Percentiles rank a stretch among this genome's conserved stretches.
Evolutionary conservation across 2,113 vertebrate genomes (phyloP).

Genomic region (Platycercus adscitus): DNA sequence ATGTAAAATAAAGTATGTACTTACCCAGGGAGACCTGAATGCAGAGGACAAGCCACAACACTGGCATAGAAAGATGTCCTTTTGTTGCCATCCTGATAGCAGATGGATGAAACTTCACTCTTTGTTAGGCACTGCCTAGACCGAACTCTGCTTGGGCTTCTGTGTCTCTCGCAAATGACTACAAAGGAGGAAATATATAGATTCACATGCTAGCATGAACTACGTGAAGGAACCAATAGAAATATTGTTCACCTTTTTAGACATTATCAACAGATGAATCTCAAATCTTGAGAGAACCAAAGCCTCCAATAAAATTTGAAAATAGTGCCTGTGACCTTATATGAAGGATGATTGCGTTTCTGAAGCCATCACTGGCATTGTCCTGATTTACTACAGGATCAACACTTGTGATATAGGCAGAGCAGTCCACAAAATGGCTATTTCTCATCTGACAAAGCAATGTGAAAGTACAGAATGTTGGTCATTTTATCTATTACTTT

Average conservation of each 20-base stretch:
- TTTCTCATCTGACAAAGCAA: background rate
- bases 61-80: background rate
- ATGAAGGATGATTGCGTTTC: background rate
- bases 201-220: background rate
- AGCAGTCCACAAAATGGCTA: background rate
- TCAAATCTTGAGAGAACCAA: conserved; percentile 28
- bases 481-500: background rate
- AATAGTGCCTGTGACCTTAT: conserved; percentile 45
- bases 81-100: background rate
- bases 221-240: conserved; percentile 38
- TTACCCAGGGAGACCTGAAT: conserved; percentile 4
- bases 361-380: background rate
- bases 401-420: background rate
- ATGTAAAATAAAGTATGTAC: background rate
- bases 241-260: conserved; percentile 61
- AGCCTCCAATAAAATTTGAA: conserved; percentile 50
- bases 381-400: background rate
- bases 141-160: background rate
- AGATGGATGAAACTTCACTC: background rate
- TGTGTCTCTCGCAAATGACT: background rate
- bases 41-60: background rate
- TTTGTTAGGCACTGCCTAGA: background rate
- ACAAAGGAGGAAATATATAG: conserved; percentile 44
- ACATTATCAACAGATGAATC: conserved; percentile 36
- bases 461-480: background rate